These are phyloP conservation scores for Elephantulus edwardii DNA, from an alignment of 2,113 vertebrate genomes.

Conservation along the genomic window DNA sequence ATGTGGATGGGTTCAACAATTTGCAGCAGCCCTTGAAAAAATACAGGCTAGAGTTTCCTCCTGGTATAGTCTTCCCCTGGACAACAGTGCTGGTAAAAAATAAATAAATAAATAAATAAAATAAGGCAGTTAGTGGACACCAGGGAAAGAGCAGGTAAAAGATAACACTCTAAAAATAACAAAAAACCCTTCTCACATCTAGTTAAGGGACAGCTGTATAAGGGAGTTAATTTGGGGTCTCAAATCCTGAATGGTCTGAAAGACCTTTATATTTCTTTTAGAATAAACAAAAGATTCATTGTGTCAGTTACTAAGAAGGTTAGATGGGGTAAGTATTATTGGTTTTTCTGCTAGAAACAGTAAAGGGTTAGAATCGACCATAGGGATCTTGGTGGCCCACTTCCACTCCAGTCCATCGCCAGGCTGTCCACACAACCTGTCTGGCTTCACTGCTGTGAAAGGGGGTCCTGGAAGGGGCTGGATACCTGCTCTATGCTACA, in stretches of 20 bases:
- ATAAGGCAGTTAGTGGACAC: constrained; percentile 21
- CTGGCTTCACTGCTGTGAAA: neutral
- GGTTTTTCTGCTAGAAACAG: neutral
- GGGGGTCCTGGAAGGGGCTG: neutral
- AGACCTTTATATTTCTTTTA: neutral
- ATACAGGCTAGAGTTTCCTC: constrained; percentile 75
- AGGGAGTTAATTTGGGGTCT: neutral
- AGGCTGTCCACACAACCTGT: neutral
- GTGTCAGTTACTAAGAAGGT: neutral
- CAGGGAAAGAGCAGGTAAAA: neutral
- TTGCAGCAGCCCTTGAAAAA: constrained; percentile 81
- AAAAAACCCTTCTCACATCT: neutral
- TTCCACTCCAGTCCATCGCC: neutral
- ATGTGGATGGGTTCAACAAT: constrained; percentile 67
- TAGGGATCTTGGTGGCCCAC: neutral
- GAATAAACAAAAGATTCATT: neutral
- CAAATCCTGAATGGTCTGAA: neutral
- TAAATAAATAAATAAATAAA: no score
- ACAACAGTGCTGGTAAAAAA: constrained; percentile 66
- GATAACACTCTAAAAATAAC: neutral
- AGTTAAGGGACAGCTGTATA: neutral
- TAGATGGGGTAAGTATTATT: neutral
- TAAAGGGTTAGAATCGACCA: neutral
- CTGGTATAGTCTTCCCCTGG: constrained; percentile 51
- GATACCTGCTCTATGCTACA: neutral